phyloP scores from a whole-genome alignment of 2,888 invertebrate genomes.

The Mythimna vitellina region DNA sequence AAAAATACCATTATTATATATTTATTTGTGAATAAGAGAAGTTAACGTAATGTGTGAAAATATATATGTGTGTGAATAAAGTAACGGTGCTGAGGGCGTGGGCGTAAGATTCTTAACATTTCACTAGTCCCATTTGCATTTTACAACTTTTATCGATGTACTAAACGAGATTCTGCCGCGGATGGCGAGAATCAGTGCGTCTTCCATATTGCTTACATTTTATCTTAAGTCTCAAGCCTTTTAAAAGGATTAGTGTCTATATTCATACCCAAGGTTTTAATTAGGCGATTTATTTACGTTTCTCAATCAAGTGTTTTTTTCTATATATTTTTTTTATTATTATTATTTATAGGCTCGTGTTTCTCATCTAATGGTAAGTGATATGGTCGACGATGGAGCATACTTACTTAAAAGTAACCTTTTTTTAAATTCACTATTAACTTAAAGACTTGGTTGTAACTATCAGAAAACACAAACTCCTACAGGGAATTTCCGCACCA shows the following conservation, averaged over 20 bases:
- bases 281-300: constrained; percentile 57
- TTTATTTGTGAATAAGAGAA: constrained; percentile 64
- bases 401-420: too few species aligned
- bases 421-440: too few species aligned
- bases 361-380: too few species aligned
- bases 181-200: constrained; percentile 79
- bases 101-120: constrained; percentile 87
- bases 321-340: background rate
- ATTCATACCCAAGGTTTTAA: constrained; percentile 63
- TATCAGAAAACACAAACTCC: too few species aligned
- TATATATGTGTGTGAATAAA: constrained; percentile 77
- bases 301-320: constrained; percentile 18
- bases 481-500: too few species aligned
- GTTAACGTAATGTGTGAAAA: constrained; percentile 74
- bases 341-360: too few species aligned
- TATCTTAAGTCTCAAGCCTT: constrained; percentile 71
- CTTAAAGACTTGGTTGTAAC: too few species aligned
- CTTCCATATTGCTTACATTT: constrained; percentile 79
- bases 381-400: too few species aligned
- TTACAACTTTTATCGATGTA: constrained; percentile 89
- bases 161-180: constrained; percentile 82
- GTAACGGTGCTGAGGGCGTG: constrained; percentile 83
- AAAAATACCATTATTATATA: constrained; percentile 63
- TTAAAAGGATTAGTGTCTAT: constrained; percentile 70
- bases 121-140: constrained; percentile 88